These are phyloP conservation scores for Lasius platythorax DNA, from an alignment of 2,888 invertebrate species.

Conservation along the genomic window DNA sequence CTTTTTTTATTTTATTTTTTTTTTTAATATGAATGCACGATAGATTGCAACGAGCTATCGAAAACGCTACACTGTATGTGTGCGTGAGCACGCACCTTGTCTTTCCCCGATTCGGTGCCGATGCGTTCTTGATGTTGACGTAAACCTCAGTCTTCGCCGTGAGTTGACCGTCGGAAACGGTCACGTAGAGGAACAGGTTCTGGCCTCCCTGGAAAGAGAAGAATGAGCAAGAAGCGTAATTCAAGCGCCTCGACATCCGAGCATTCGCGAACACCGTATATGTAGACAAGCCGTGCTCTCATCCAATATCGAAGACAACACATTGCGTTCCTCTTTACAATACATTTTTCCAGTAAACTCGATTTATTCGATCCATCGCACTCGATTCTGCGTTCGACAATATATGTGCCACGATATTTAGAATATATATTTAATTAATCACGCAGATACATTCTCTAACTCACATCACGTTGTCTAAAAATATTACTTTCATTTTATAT, in stretches of 20 bases:
- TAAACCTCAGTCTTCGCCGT: conserved; percentile 90
- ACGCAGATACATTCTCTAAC: neutral
- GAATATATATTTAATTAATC: neutral
- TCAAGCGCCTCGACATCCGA: conserved; percentile 54
- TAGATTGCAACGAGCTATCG: neutral
- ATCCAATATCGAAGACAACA: conserved; percentile 27
- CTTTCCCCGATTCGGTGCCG: conserved; percentile 80
- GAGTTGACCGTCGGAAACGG: conserved; percentile 89
- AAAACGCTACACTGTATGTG: neutral
- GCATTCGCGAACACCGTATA: conserved; percentile 56
- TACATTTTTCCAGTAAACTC: neutral
- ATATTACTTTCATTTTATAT: neutral
- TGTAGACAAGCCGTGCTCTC: conserved; percentile 33
- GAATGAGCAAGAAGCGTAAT: conserved; percentile 69
- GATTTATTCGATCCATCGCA: neutral
- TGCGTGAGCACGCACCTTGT: conserved; percentile 73
- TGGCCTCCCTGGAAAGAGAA: conserved; percentile 88
- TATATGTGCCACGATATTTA: neutral
- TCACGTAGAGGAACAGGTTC: conserved; percentile 90
- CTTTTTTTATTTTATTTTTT: neutral
- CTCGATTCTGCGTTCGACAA: neutral
- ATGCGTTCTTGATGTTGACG: conserved; percentile 88
- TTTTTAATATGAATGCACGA: neutral
- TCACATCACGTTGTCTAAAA: neutral
- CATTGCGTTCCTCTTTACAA: neutral